phyloP scores from a whole-genome alignment of 1,140 invertebrate genomes.

The Ceratitis capitata region DNA sequence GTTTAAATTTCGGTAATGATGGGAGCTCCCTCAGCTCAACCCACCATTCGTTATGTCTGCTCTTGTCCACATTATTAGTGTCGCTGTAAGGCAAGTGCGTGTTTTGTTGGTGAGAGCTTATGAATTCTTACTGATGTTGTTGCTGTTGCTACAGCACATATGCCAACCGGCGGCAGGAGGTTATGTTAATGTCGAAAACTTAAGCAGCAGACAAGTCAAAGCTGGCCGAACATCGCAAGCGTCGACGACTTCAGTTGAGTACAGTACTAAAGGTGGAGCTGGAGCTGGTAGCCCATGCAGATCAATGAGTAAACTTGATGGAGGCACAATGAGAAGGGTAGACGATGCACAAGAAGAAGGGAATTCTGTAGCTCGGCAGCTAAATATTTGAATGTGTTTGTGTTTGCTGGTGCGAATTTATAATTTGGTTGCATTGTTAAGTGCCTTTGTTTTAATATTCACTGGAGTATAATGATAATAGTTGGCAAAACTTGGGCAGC shows the following conservation, averaged over 20 bases:
- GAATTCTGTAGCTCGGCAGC: not conserved
- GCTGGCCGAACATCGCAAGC: slow-evolving; percentile 32
- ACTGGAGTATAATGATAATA: slow-evolving; percentile 32
- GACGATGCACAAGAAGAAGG: not conserved
- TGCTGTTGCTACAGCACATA: not conserved
- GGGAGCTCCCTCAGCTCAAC: not conserved
- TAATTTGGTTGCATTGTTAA: slow-evolving; percentile 26
- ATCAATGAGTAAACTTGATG: not conserved
- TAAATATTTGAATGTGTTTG: not conserved
- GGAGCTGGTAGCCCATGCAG: not conserved
- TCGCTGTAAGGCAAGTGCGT: slow-evolving; percentile 18
- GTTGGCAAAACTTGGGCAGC: not conserved
- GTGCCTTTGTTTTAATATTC: slow-evolving; percentile 28
- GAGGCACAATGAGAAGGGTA: not conserved
- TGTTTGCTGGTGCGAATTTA: slow-evolving; percentile 23
- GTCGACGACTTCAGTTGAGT: too few species aligned
- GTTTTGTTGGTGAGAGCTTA: not conserved
- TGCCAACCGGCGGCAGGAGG: not conserved
- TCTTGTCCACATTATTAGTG: not conserved
- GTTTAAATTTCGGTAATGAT: slow-evolving; percentile 2
- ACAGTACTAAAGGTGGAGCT: too few species aligned
- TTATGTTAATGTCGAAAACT: slow-evolving; percentile 38
- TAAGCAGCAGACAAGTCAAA: slow-evolving; percentile 35
- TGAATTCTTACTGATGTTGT: too few species aligned
- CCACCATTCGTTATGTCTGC: not conserved